These are phyloP conservation scores for Lutjanus argentimaculatus DNA, from an alignment of 2,797 vertebrate species.

Conservation along the genomic window DNA sequence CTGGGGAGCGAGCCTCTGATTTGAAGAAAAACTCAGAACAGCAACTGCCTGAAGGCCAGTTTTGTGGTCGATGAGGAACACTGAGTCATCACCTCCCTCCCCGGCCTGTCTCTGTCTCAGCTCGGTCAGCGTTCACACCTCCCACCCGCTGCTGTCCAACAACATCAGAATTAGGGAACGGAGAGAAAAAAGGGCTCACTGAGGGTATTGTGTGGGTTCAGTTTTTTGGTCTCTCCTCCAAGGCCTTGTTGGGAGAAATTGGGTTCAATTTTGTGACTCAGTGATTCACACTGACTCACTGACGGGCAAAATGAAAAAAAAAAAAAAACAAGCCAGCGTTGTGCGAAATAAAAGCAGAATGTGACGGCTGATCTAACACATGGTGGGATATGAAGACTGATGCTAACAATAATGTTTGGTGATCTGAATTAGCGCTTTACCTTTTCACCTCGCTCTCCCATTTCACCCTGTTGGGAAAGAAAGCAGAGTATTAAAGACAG, in stretches of 20 bases:
- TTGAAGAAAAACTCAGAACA: slow-evolving; percentile 24
- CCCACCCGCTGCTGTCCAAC: slow-evolving; percentile 43
- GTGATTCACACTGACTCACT: slow-evolving; percentile 49
- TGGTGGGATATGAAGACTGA: slow-evolving; percentile 42
- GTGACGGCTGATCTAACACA: slow-evolving; percentile 35
- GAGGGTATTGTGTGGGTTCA: slow-evolving; percentile 49
- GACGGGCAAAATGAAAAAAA: slow-evolving; percentile 52
- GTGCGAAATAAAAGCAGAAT: slow-evolving; percentile 20
- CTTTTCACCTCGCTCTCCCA: slow-evolving; percentile 96
- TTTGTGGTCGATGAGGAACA: slow-evolving; percentile 55
- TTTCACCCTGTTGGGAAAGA: slow-evolving; percentile 92
- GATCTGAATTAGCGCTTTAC: slow-evolving; percentile 83
- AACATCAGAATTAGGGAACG: slow-evolving; percentile 51
- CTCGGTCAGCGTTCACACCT: slow-evolving; percentile 54
- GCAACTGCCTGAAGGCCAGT: slow-evolving; percentile 31
- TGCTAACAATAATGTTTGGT: slow-evolving; percentile 56
- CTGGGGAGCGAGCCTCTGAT: slow-evolving; percentile 26
- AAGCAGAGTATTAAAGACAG: slow-evolving; percentile 74
- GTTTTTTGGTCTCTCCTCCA: too few species aligned
- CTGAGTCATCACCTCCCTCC: slow-evolving; percentile 66
- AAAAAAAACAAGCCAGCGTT: slow-evolving; percentile 27
- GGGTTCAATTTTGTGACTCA: slow-evolving; percentile 67
- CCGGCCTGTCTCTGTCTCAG: slow-evolving; percentile 25
- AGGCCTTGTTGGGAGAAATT: slow-evolving; percentile 31
- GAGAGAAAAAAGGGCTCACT: slow-evolving; percentile 47